phyloP scores from a whole-genome alignment of 2,797 vertebrate genomes.

The Numenius phaeopus region DNA sequence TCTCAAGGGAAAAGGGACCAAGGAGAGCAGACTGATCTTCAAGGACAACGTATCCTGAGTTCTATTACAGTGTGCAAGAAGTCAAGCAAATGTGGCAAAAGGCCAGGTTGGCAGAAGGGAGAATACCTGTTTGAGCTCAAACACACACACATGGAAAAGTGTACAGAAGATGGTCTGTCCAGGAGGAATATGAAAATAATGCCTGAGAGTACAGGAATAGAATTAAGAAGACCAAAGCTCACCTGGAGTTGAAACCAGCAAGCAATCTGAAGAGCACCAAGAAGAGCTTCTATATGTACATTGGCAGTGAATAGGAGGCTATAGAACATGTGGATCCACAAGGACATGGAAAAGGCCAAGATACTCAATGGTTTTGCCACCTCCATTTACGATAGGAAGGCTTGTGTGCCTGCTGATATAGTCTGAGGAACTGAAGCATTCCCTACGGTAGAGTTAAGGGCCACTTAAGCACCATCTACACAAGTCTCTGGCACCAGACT shows the following conservation, averaged over 20 bases:
- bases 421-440: neutral
- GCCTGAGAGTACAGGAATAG: neutral
- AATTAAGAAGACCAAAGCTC: neutral
- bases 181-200: neutral
- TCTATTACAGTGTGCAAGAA: neutral
- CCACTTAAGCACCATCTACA: neutral
- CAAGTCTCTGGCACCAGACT: neutral
- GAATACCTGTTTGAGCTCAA: neutral
- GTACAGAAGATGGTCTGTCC: neutral
- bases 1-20: neutral
- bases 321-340: neutral
- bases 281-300: neutral
- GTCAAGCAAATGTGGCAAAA: neutral
- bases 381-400: neutral
- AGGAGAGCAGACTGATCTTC: neutral
- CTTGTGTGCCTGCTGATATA: neutral
- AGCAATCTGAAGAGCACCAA: neutral
- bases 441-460: neutral
- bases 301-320: neutral
- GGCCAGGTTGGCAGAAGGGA: neutral
- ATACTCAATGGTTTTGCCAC: neutral
- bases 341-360: neutral
- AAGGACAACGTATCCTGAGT: neutral
- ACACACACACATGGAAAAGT: neutral
- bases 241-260: neutral